Conservation (phyloP, 2,113 vertebrate genomes). For the Urocitellus parryii region DNA sequence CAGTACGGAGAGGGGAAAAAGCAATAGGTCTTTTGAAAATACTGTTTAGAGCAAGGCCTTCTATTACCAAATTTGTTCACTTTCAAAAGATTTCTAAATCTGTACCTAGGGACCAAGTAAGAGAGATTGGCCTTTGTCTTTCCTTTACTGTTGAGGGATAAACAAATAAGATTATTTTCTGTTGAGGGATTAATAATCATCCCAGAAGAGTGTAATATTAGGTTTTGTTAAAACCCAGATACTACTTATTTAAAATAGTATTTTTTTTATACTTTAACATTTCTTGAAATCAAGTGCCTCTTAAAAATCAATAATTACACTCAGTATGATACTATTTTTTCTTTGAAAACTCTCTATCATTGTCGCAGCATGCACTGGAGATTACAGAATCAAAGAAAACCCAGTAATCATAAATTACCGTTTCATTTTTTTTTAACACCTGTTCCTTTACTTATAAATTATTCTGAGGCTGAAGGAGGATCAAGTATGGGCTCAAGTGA, state of each 20-base stretch:
- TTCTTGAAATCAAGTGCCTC: constrained; percentile 42
- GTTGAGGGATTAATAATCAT: not conserved
- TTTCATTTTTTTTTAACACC: no score
- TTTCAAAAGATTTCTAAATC: constrained; percentile 43
- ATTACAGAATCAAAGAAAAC: constrained; percentile 34
- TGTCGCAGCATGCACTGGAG: not conserved
- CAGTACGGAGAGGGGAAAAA: not conserved
- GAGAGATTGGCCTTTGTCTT: not conserved
- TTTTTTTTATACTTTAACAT: not conserved
- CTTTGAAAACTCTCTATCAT: constrained; percentile 10
- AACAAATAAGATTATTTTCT: not conserved
- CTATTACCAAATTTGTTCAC: not conserved
- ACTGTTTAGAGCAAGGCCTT: not conserved
- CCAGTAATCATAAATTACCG: not conserved
- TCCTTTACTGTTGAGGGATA: not conserved
- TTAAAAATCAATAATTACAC: not conserved
- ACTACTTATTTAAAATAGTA: not conserved
- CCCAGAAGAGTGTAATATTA: not conserved
- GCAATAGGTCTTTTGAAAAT: not conserved
- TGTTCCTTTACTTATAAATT: not conserved
- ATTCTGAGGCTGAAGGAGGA: constrained; percentile 4
- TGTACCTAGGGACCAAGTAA: not conserved
- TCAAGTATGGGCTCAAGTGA: not conserved
- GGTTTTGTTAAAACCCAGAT: constrained; percentile 25
- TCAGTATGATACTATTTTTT: not conserved